A percentile compares a stretch with the other conserved stretches of the same genome.
Evolutionary conservation across 1,140 invertebrate species (phyloP).

Genomic region (Hormaphis cornu): DNA sequence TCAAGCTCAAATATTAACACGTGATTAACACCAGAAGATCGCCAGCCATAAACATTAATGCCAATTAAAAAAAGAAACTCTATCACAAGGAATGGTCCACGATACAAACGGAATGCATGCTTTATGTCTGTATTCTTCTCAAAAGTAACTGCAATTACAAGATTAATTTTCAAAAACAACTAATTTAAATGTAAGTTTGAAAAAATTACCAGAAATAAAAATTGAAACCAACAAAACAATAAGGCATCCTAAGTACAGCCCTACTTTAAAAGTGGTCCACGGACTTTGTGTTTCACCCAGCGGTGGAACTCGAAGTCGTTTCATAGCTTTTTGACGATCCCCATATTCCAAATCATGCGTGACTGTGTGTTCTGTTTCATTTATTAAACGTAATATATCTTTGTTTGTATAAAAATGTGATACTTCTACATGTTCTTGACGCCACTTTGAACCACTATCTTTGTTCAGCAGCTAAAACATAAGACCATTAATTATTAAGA

Average conservation of each 20-base stretch:
- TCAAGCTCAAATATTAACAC: constrained; percentile 89
- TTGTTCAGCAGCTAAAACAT: constrained; percentile 47
- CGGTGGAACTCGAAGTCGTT: constrained; percentile 73
- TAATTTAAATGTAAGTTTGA: background rate
- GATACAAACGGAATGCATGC: constrained; percentile 59
- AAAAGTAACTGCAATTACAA: constrained; percentile 20
- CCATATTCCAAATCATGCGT: constrained; percentile 75
- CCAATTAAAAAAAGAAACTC: constrained; percentile 78
- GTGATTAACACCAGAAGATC: constrained; percentile 82
- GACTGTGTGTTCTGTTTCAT: constrained; percentile 70
- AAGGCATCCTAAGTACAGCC: constrained; percentile 72
- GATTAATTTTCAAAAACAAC: background rate
- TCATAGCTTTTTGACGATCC: constrained; percentile 77
- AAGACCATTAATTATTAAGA: background rate
- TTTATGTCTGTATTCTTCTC: constrained; percentile 44
- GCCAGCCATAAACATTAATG: constrained; percentile 82
- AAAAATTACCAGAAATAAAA: constrained; percentile 49
- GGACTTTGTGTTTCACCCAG: constrained; percentile 71
- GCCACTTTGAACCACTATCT: constrained; percentile 58
- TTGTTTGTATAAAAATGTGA: constrained; percentile 79
- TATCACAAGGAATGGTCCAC: constrained; percentile 71
- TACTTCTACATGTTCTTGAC: constrained; percentile 66
- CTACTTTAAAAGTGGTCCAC: constrained; percentile 77
- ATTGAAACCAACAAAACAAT: constrained; percentile 65
- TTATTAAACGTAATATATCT: constrained; percentile 76